These are phyloP conservation scores for Camponotus floridanus DNA, from an alignment of 1,140 invertebrate genomes.

Conservation along the genomic window DNA sequence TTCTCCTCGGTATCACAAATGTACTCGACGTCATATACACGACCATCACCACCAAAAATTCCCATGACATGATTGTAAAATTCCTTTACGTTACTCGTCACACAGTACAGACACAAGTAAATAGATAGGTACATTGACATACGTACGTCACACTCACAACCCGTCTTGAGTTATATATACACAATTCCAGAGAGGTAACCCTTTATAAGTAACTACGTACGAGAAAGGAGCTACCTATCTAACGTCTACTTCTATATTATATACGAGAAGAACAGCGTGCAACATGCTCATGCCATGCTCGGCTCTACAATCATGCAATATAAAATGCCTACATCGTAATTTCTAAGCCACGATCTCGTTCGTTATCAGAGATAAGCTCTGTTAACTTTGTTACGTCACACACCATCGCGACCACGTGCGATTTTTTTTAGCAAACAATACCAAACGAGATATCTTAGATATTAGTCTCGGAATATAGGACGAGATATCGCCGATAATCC, in stretches of 20 bases:
- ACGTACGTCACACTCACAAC: constrained; percentile 49
- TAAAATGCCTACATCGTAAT: constrained; percentile 13
- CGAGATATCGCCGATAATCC: constrained; percentile 1
- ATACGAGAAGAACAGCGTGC: constrained; percentile 69
- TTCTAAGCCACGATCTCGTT: constrained; percentile 4
- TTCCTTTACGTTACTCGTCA: constrained; percentile 63
- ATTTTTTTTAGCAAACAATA: constrained; percentile 44
- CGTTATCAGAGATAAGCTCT: constrained; percentile 51
- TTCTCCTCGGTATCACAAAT: constrained; percentile 66
- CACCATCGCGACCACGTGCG: background rate
- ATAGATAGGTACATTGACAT: constrained; percentile 56
- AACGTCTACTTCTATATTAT: constrained; percentile 41
- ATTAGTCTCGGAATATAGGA: background rate
- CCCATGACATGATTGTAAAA: constrained; percentile 70
- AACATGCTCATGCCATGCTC: constrained; percentile 78
- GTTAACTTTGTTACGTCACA: background rate
- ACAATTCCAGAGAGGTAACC: constrained; percentile 43
- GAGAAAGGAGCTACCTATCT: constrained; percentile 13
- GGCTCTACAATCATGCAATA: constrained; percentile 31
- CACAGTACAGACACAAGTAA: constrained; percentile 73
- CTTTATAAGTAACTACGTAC: constrained; percentile 28
- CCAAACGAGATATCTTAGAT: background rate
- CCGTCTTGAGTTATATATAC: constrained; percentile 30
- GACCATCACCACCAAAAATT: constrained; percentile 85
- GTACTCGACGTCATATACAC: constrained; percentile 79